These are phyloP conservation scores for Azorinus chamasolen DNA, from an alignment of 2,888 invertebrate species.

Conservation along the genomic window DNA sequence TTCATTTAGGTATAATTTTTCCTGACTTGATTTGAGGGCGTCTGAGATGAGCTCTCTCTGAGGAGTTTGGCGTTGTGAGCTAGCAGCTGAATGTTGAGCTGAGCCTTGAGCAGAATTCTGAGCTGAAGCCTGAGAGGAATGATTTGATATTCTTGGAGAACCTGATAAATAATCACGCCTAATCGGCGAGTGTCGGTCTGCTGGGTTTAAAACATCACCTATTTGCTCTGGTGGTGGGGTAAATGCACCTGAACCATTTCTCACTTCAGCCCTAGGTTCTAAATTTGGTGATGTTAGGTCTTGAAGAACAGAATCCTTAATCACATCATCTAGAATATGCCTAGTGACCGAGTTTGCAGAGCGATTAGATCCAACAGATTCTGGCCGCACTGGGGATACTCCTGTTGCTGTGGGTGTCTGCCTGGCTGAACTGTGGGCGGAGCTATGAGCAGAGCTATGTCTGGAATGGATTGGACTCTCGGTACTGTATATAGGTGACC, in stretches of 20 bases:
- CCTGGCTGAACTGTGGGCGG: conserved; percentile 60
- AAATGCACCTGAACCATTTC: conserved; percentile 50
- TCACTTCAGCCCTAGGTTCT: conserved; percentile 14
- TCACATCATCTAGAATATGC: conserved; percentile 46
- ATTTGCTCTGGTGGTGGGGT: conserved; percentile 60
- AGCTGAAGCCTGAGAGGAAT: conserved; percentile 29
- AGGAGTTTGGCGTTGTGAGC: conserved; percentile 56
- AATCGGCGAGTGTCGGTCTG: conserved; percentile 66
- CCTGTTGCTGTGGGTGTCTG: conserved; percentile 55
- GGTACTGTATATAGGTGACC: conserved; percentile 59
- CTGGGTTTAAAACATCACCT: conserved; percentile 64
- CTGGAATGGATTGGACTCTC: conserved; percentile 58
- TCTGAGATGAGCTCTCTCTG: conserved; percentile 58
- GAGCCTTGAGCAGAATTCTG: conserved; percentile 15
- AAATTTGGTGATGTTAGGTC: conserved; percentile 10
- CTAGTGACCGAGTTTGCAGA: conserved; percentile 54
- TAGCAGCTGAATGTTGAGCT: conserved; percentile 29
- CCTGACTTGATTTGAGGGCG: conserved; percentile 63
- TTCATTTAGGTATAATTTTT: conserved; percentile 60
- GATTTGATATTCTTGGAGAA: conserved; percentile 38
- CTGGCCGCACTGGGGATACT: conserved; percentile 28
- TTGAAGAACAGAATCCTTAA: conserved; percentile 31
- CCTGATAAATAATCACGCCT: conserved; percentile 54
- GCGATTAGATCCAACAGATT: conserved; percentile 50
- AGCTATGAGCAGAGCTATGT: conserved; percentile 68